These are phyloP conservation scores for Gryllus bimaculatus DNA, from an alignment of 1,140 invertebrate species.

Conservation along the genomic window DNA sequence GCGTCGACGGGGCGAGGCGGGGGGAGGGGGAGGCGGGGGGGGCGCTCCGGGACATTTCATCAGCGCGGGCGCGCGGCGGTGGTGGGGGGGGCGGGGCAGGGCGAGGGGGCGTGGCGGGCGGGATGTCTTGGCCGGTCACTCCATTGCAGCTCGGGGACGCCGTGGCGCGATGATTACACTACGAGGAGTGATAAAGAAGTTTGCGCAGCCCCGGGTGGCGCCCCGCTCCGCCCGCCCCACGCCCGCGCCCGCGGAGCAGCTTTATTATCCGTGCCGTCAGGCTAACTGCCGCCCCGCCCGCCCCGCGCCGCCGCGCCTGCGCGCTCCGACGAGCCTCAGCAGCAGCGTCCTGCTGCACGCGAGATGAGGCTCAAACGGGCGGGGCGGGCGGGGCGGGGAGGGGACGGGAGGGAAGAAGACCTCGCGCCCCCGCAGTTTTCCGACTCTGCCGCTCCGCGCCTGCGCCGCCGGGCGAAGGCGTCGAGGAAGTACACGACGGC, in stretches of 20 bases:
- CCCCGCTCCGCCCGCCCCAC: neutral
- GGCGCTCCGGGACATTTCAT: neutral
- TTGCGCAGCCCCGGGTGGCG: conserved; percentile 8
- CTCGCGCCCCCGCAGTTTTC: too few relatives aligned
- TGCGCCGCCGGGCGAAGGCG: too few relatives aligned
- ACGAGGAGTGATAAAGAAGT: conserved; percentile 16
- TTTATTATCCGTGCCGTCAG: neutral
- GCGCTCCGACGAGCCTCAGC: too few relatives aligned
- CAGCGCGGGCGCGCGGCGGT: neutral
- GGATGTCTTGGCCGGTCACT: conserved; percentile 7
- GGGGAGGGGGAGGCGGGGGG: too few relatives aligned
- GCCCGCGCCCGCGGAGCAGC: neutral
- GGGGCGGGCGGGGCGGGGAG: too few relatives aligned
- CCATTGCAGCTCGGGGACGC: conserved; percentile 1
- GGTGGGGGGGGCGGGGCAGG: neutral
- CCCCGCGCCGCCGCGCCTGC: too few relatives aligned
- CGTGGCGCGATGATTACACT: conserved; percentile 16
- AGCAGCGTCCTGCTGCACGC: too few relatives aligned
- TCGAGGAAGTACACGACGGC: too few relatives aligned
- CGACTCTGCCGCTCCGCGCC: too few relatives aligned
- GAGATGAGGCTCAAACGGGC: too few relatives aligned
- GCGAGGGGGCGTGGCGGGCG: neutral
- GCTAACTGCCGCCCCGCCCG: neutral
- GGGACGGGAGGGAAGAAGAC: too few relatives aligned
- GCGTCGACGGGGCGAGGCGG: too few relatives aligned